Evolutionary conservation across 2,797 vertebrate genomes (phyloP).

Genomic region (Lycodopsis pacificus): DNA sequence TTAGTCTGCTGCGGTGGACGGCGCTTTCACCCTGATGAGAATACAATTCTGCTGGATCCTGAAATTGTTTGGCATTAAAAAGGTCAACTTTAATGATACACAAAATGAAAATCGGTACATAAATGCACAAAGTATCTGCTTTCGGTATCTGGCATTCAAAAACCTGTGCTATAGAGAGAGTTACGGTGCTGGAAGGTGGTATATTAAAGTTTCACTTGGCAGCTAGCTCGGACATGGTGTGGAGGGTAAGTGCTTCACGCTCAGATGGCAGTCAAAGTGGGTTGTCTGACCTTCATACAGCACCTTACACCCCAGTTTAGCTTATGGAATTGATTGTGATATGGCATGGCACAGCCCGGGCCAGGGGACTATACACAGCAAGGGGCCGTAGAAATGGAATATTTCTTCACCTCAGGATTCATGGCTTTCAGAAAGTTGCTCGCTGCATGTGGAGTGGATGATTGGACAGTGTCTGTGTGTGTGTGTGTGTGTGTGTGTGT

Average conservation of each 20-base stretch:
- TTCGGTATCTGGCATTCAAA: slow-evolving; percentile 41
- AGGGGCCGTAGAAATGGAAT: slow-evolving; percentile 70
- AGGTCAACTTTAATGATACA: slow-evolving; percentile 66
- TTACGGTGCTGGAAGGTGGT: slow-evolving; percentile 32
- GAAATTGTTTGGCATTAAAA: slow-evolving; percentile 60
- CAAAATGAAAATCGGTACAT: slow-evolving; percentile 65
- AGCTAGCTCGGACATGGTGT: slow-evolving; percentile 65
- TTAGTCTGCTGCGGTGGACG: slow-evolving; percentile 47
- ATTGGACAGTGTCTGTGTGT: slow-evolving; percentile 52
- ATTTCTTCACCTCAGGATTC: slow-evolving; percentile 70
- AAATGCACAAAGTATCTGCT: slow-evolving; percentile 43
- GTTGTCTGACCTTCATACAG: slow-evolving; percentile 69
- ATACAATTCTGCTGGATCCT: slow-evolving; percentile 55
- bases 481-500: slow-evolving; percentile 23
- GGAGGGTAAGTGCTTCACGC: slow-evolving; percentile 68
- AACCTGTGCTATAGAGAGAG: slow-evolving; percentile 22
- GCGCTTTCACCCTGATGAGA: slow-evolving; percentile 54
- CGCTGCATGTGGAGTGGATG: slow-evolving; percentile 58
- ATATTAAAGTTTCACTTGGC: slow-evolving; percentile 57
- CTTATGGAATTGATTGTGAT: slow-evolving; percentile 77
- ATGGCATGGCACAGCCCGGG: slow-evolving; percentile 57
- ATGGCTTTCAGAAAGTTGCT: slow-evolving; percentile 63
- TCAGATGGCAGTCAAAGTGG: slow-evolving; percentile 73
- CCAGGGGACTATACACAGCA: slow-evolving; percentile 57
- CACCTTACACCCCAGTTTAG: slow-evolving; percentile 67